Conservation (phyloP, 2,113 vertebrate genomes). For the Equus quagga region DNA sequence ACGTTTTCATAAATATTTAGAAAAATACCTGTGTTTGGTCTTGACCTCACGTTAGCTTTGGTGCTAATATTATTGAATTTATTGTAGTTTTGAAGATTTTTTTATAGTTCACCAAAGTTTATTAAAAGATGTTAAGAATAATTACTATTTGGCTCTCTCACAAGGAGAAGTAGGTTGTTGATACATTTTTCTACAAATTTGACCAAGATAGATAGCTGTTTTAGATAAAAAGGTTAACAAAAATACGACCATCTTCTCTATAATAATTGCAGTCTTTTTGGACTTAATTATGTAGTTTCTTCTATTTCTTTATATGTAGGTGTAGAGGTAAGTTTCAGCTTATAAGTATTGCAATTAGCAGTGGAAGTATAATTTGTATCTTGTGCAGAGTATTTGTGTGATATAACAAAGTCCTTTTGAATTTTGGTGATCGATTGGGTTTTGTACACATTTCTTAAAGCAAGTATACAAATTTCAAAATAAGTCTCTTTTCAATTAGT, state of each 20-base stretch:
- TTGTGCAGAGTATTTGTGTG: neutral
- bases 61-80: slow-evolving; percentile 17
- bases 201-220: neutral
- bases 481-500: neutral
- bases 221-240: slow-evolving; percentile 43
- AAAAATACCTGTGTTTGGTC: neutral
- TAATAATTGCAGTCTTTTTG: neutral
- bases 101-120: slow-evolving; percentile 44
- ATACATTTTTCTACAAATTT: slow-evolving; percentile 16
- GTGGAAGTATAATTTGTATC: neutral
- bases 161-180: neutral
- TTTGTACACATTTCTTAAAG: slow-evolving; percentile 33
- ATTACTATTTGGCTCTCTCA: slow-evolving; percentile 20
- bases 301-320: neutral
- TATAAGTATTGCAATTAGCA: neutral
- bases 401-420: neutral
- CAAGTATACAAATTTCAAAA: slow-evolving; percentile 3
- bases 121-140: slow-evolving; percentile 42
- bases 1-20: slow-evolving; percentile 5
- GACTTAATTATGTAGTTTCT: slow-evolving; percentile 5
- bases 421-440: slow-evolving; percentile 23
- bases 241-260: neutral
- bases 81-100: neutral
- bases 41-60: slow-evolving; percentile 7
- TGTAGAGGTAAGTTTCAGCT: slow-evolving; percentile 23